A percentile compares a stretch with the other conserved stretches of the same genome.
Conservation (phyloP, 1,140 invertebrate species). For the Antheraea pernyi region DNA sequence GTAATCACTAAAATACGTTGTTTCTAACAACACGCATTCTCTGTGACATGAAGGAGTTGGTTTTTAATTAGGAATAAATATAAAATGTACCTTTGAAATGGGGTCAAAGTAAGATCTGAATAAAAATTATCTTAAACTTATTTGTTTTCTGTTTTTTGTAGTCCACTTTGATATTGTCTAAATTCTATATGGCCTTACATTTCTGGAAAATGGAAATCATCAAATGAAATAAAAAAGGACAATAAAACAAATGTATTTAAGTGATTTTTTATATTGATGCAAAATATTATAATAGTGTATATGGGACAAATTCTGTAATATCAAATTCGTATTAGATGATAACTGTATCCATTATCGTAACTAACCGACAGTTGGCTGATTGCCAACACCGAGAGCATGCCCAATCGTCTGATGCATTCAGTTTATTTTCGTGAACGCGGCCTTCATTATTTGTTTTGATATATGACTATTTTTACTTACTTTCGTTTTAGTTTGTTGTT, state of each 20-base stretch:
- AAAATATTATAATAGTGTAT: background rate
- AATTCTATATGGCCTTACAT: too few species aligned
- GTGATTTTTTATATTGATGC: too few species aligned
- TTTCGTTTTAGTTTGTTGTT: slow-evolving; percentile 25
- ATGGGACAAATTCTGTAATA: background rate
- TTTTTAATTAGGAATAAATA: too few species aligned
- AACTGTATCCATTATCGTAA: slow-evolving; percentile 10
- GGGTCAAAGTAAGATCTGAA: too few species aligned
- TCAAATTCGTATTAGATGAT: background rate
- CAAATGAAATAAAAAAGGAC: too few species aligned
- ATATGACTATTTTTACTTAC: slow-evolving; percentile 47
- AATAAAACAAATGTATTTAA: too few species aligned
- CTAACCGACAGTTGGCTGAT: slow-evolving; percentile 32
- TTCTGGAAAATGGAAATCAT: too few species aligned
- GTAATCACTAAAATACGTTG: background rate
- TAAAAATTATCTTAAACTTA: too few species aligned
- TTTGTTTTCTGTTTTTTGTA: background rate
- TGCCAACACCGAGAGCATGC: slow-evolving; percentile 43
- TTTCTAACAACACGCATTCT: background rate
- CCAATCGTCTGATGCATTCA: slow-evolving; percentile 48
- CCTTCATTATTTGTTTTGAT: slow-evolving; percentile 57
- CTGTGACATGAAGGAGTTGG: background rate
- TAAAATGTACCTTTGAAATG: too few species aligned
- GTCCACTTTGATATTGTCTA: background rate
- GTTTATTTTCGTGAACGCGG: slow-evolving; percentile 54